phyloP scores from a whole-genome alignment of 2,113 vertebrate species.

The Psephotus haematonotus region DNA sequence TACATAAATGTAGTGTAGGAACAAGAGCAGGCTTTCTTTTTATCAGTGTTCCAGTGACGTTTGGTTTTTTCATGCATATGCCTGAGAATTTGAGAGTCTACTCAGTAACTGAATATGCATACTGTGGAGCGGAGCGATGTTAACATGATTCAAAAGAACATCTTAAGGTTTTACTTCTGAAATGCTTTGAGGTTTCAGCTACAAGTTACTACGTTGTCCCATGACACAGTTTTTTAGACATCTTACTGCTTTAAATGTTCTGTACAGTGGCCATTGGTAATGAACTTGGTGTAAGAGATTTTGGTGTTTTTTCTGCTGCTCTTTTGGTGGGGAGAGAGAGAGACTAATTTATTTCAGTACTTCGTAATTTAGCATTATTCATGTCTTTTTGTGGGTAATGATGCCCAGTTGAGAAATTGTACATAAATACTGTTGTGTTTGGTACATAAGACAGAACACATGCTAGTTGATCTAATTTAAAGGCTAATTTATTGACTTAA shows the following conservation, averaged over 20 bases:
- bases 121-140: neutral
- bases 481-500: neutral
- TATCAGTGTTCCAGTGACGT: neutral
- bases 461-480: neutral
- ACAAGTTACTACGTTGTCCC: fast-evolving
- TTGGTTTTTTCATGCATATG: neutral
- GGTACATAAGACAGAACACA: neutral
- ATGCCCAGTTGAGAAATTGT: neutral
- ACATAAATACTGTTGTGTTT: neutral
- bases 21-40: neutral
- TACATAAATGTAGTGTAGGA: neutral
- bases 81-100: neutral
- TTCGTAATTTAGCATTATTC: neutral
- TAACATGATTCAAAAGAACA: neutral
- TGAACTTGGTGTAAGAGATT: neutral
- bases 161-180: neutral
- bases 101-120: neutral
- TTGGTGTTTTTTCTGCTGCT: neutral
- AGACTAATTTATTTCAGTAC: neutral
- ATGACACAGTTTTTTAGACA: neutral
- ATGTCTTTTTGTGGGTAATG: neutral
- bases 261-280: fast-evolving
- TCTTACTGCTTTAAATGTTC: neutral
- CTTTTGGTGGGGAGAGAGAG: neutral
- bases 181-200: neutral